Evolutionary conservation across 2,797 vertebrate species (phyloP), one percentile per base, ranked within the genome.

Genomic region (Cygnus olor): DNA sequence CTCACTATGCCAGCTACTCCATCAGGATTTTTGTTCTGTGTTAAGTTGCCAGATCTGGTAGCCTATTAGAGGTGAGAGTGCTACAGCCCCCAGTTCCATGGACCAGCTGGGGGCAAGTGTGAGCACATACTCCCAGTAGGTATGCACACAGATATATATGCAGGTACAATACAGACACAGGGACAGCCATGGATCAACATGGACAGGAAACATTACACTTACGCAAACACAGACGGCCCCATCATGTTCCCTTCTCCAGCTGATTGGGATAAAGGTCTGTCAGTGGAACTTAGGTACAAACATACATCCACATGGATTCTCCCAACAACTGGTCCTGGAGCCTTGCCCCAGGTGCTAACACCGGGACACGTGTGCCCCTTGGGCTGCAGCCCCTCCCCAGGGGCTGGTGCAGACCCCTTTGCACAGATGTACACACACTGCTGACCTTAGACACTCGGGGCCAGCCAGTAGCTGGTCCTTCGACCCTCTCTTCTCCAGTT

Each of bases 361-460:
- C 4, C 20, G 28, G 32, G 51, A 22, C 40, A 49, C 20, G 32
- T 0, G 4, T 57, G 34, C 10, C 34, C 40, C 30, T 14, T 7
- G 11, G 70, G 45, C 25, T 25, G 58, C 51, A 84, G 44, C 12
- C 25, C 22, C 47, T 66, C 28, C 66, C 54, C 47, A 45, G 56
- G 2, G 28, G n/a, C 57, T 78, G n/a, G 54, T 32, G 32, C 47
- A 63, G 42, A 56, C 28, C 32, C 17, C 42, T 9, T 56, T 77
- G 32, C 28, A 49, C 0, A 1, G 63, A 54, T 1, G 0, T 10
- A 44, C 32, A 27, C 0, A 1, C 30, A 30, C 30, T n/a, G 56
- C 34, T 0, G 20, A 12, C 6, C n/a, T 71, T 51, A n/a, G 30
- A n/a, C 45, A 24, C 8, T 19, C 17, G 38, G 32, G 34, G 22